These are phyloP conservation scores for Cryptophagus acutangulus DNA, from an alignment of 2,888 invertebrate species.

Conservation along the genomic window DNA sequence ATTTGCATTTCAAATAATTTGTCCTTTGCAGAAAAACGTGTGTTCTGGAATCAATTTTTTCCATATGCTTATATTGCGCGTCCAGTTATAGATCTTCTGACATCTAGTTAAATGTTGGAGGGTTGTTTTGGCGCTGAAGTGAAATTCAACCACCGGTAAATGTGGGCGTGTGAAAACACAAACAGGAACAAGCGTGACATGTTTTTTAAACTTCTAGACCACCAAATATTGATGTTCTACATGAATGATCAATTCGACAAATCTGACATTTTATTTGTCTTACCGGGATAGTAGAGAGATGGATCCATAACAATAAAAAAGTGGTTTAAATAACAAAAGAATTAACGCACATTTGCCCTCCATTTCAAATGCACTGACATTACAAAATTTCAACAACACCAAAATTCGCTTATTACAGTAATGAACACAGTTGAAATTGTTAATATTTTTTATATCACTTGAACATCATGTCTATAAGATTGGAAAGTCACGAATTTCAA, in stretches of 20 bases:
- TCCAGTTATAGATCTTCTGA: too few species aligned
- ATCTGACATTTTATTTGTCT: constrained; percentile 24
- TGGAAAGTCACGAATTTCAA: constrained; percentile 26
- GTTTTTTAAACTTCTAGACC: not conserved
- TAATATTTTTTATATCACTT: constrained; percentile 23
- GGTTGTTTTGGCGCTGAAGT: constrained; percentile 5
- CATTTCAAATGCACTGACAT: constrained; percentile 37
- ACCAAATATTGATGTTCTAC: not conserved
- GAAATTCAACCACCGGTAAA: not conserved
- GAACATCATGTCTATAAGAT: constrained; percentile 24
- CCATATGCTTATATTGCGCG: too few species aligned
- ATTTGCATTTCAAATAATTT: too few species aligned
- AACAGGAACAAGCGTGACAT: constrained; percentile 1
- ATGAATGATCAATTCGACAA: not conserved
- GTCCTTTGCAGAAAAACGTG: too few species aligned
- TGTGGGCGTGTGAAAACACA: constrained; percentile 6
- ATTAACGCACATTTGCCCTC: constrained; percentile 33
- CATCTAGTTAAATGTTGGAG: not conserved
- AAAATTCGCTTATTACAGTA: constrained; percentile 8
- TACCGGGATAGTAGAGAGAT: constrained; percentile 43
- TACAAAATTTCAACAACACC: constrained; percentile 22
- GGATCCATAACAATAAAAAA: constrained; percentile 40
- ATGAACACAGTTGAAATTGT: constrained; percentile 23
- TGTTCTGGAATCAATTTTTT: too few species aligned
- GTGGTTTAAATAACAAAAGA: constrained; percentile 21